These are phyloP conservation scores for Chorisops tibialis DNA, from an alignment of 2,888 invertebrate species.

Conservation along the genomic window DNA sequence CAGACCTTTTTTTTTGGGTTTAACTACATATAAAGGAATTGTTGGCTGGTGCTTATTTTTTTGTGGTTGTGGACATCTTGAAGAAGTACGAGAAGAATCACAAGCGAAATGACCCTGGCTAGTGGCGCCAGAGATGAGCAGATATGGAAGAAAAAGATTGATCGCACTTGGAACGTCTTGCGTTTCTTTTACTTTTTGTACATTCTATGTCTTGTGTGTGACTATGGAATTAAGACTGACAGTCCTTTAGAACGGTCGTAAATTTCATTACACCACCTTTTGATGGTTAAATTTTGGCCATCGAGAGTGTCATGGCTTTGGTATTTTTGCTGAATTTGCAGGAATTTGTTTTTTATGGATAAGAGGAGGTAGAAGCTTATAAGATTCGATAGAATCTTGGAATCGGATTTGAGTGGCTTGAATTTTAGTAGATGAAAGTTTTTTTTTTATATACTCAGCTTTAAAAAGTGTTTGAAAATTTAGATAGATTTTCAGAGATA, in stretches of 20 bases:
- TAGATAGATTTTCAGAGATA: too few species aligned
- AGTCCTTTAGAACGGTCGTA: slow-evolving; percentile 1
- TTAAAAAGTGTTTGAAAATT: too few species aligned
- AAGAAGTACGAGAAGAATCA: neutral
- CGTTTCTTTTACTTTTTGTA: neutral
- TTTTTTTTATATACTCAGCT: too few species aligned
- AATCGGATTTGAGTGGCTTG: too few species aligned
- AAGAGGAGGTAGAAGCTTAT: too few species aligned
- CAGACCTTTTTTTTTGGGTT: slow-evolving; percentile 7
- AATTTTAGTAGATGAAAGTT: too few species aligned
- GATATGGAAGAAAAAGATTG: slow-evolving; percentile 20
- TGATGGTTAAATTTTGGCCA: neutral
- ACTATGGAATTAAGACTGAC: neutral
- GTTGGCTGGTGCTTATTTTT: neutral
- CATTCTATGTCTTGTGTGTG: neutral
- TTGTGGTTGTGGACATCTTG: neutral
- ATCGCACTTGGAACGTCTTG: slow-evolving; percentile 8
- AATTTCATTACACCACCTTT: slow-evolving; percentile 18
- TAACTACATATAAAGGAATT: neutral
- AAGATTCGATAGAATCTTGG: too few species aligned
- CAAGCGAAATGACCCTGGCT: slow-evolving; percentile 10
- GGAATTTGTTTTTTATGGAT: too few species aligned
- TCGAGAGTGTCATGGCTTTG: neutral
- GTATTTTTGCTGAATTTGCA: neutral
- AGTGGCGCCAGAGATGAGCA: slow-evolving; percentile 16